Base-by-base conservation (phyloP, 2,113 vertebrate genomes). In the Cyrtonyx montezumae region DNA sequence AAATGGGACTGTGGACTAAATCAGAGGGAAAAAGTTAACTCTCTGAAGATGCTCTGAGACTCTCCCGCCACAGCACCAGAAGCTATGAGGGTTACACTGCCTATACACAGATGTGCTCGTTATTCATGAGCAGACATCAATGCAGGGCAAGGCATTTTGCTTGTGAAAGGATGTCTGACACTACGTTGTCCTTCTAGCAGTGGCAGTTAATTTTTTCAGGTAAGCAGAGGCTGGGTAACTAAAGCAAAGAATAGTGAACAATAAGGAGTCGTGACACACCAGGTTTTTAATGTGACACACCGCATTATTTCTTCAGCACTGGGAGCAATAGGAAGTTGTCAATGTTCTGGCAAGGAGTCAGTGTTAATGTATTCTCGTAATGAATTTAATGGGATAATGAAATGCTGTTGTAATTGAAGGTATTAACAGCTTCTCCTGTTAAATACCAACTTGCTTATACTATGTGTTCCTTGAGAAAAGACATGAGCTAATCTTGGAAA, bases 341-440 rank as follows among this genome's bases (percentile, higher is more conserved):
- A 79, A 40, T 19, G 0, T 76, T 88, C 92, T 88, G 90, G 79
- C 88, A 86, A 80, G 82, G 76, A 92, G 53, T 74, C 61, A 67
- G 73, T 90, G 66, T 87, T 94, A 93, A 94, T 86, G 30, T 49
- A 34, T 58, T 88, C 91, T 88, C 14, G 0, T 88, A 93, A 96
- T 79, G 45, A 92, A 90, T 90, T 79, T 91, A 94, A 96, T 88
- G 58, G 80, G 88, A 86, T 96, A 95, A 95, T 92, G 92, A 96
- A 96, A 96, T 90, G 86, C 78, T 93, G 53, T 73, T 93, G 88
- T 94, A 95, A 95, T 88, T 94, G 94, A 92, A 95, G 74, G 77
- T 95, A 95, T 94, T 94, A 96, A 88, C 80, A 87, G 88, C 92
- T 93, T 95, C 88, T 93, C 77, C 74, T 90, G 86, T 88, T 95